phyloP scores from a whole-genome alignment of 1,140 invertebrate genomes.

The Elymnias hypermnestra region DNA sequence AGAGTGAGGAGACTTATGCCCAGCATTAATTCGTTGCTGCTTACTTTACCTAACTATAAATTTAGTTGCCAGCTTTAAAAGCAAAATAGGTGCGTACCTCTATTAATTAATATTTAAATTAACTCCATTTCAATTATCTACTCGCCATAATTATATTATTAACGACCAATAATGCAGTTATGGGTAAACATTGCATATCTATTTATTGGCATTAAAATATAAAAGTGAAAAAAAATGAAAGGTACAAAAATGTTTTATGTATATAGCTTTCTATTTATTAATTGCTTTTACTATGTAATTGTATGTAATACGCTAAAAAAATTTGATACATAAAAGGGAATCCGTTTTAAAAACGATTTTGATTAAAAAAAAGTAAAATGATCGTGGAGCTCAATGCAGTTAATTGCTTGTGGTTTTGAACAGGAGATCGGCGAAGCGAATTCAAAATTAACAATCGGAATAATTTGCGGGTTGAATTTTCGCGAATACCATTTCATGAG shows the following conservation, averaged over 20 bases:
- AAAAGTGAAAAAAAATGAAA: not conserved
- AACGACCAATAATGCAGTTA: not conserved
- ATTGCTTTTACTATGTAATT: too few species aligned
- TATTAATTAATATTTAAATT: not conserved
- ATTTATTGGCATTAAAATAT: not conserved
- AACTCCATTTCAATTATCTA: not conserved
- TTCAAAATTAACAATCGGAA: conserved; percentile 9
- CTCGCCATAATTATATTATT: not conserved
- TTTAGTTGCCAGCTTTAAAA: too few species aligned
- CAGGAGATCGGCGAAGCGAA: conserved; percentile 4
- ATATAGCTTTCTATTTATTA: too few species aligned
- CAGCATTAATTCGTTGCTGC: too few species aligned
- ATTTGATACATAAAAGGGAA: too few species aligned
- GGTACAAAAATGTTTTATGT: not conserved
- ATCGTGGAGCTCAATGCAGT: conserved; percentile 2
- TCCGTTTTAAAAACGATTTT: not conserved
- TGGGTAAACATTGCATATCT: not conserved
- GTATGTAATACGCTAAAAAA: too few species aligned
- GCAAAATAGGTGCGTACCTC: too few species aligned
- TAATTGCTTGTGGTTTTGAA: conserved; percentile 5
- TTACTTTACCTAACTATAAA: too few species aligned
- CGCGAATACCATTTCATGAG: conserved; percentile 2
- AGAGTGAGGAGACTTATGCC: too few species aligned
- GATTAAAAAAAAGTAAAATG: not conserved
- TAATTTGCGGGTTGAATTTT: not conserved